These are phyloP conservation scores for Pseudococcus jackbeardsleyi DNA, from an alignment of 2,888 invertebrate genomes.

Conservation along the genomic window DNA sequence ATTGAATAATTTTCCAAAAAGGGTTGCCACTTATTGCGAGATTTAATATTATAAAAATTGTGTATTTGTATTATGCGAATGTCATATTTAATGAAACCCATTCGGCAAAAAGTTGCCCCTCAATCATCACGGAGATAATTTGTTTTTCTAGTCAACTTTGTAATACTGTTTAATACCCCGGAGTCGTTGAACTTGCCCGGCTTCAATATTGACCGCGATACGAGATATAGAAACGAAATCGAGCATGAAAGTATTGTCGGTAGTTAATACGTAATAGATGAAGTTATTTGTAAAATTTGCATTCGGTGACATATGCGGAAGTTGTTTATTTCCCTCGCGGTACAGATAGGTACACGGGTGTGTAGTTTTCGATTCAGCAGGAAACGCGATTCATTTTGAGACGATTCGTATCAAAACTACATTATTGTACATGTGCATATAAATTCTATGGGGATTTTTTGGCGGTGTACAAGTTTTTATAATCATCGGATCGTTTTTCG, in stretches of 20 bases:
- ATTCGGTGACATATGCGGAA: conserved; percentile 8
- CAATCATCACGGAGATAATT: conserved; percentile 24
- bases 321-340: conserved; percentile 5
- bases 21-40: neutral
- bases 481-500: conserved; percentile 45
- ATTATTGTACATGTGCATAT: neutral
- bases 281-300: conserved; percentile 31
- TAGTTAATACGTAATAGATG: conserved; percentile 38
- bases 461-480: conserved; percentile 9
- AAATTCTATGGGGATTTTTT: conserved; percentile 5
- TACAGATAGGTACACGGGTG: neutral
- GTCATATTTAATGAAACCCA: neutral
- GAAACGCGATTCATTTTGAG: conserved; percentile 3
- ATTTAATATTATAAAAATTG: neutral
- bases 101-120: neutral
- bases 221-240: conserved; percentile 23
- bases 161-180: conserved; percentile 31
- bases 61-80: neutral
- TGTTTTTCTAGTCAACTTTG: conserved; percentile 43
- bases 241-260: conserved; percentile 46
- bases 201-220: neutral
- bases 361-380: neutral
- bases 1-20: neutral
- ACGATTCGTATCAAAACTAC: neutral
- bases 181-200: neutral